Evolutionary conservation across 2,113 vertebrate genomes (phyloP).

Genomic region (western clawed frog (Xenopus tropicalis)): UCB_Xtro_10.0 CM004447.2:22059001-22059500

Average conservation of each 20-base stretch:
- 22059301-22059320: conserved; percentile 12
- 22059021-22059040: conserved; percentile 25
- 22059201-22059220: conserved; percentile 21
- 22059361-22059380: neutral
- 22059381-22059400: conserved; percentile 31
- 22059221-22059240: conserved; percentile 11
- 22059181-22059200: conserved; percentile 31
- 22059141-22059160: conserved; percentile 27
- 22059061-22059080: conserved; percentile 19
- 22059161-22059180: conserved; percentile 42
- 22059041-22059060: conserved; percentile 33
- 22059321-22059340: conserved; percentile 13
- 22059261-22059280: neutral
- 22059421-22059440: neutral
- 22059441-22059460: neutral
- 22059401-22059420: conserved; percentile 14
- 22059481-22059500: no score
- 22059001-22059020: no score
- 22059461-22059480: neutral
- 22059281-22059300: conserved; percentile 23
- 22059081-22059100: conserved; percentile 13
- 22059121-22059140: conserved; percentile 27
- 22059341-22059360: neutral
- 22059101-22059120: conserved; percentile 2
- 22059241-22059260: conserved; percentile 3